Base-by-base conservation (phyloP, 2,797 vertebrate species). In the Lophura swinhoii region DNA sequence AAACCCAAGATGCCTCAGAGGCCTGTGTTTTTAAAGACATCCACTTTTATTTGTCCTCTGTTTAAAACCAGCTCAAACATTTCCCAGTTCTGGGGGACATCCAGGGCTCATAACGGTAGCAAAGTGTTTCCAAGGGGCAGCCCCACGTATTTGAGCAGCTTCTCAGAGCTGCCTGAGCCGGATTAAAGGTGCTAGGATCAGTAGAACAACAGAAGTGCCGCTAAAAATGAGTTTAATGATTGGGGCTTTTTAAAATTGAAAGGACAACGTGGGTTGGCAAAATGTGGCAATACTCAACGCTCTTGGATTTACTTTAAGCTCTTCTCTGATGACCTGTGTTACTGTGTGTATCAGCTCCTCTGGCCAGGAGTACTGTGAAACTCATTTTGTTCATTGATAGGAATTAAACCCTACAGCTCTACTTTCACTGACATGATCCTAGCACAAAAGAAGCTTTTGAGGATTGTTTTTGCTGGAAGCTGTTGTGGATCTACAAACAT, bases 321-420 rank as follows among this genome's bases (percentile, higher is more conserved):
- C 28, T 87, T 85, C 71, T 84, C 67, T 91, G 46, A 67, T 90
- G 77, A 92, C 80, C 60, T 72, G 59, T 87, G 55, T 55, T 77
- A 51, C 46, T 91, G 41, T 84, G 76, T 66, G 16, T 91, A 60
- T 91, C 91, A 94, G 66, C 53, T 93, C 31, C 43, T 91, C 51
- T 84, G 85, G 37, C 22, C 0, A 1, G 64, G 60, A 92, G 35
- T 63, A 89, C 86, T 74, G 71, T 69, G 88, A 93, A 96, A 87
- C 90, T 93, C 17, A 62, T 94, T 91, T 95, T 89, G 62, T 85
- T 94, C 91, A 93, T 89, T 96, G 94, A 94, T 93, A 92, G 72
- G 88, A 75, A 87, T 94, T 94, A 93, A 95, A 95, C 83, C 71
- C 75, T 77, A 35, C 85, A 69, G 78, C 33, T 96, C 72, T 82